Base-by-base conservation (phyloP, 2,113 vertebrate species). In the Smithornis capensis region DNA sequence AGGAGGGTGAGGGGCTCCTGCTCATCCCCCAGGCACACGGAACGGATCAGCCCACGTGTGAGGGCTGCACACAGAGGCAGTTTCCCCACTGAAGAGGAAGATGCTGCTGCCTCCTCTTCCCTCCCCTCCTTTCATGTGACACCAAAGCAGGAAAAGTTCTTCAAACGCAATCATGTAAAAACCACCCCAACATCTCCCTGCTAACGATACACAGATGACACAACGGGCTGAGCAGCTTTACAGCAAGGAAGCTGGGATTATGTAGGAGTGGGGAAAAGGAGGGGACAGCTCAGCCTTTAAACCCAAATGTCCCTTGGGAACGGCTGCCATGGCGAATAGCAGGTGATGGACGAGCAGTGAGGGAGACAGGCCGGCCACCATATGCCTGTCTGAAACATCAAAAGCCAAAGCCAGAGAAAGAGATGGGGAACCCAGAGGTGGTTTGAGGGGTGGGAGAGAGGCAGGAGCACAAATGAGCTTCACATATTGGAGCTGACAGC, bases 361-460 rank as follows among this genome's bases (percentile, higher is more conserved):
- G 83, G 65, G 57, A 87, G 87, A 78, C 83, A 89, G 79, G 33
- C 88, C 2, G 5, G 90, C 63, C 63, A 74, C 79, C 90, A 76
- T 83, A 62, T 85, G 88, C 67, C 85, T 73, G 85, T 70, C 83
- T 83, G 88, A 70, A 47, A 90, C 88, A 74, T 55, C 92, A 77
- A 50, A 40, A 70, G 10, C 45, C 79, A 76, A 17, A 57, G 57
- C 3, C 52, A 40, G 44, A 19, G 47, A 64, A 37, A 62, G 55
- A 21, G 15, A 74, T 19, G 55, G 71, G 57, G 75, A 89, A 55
- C n/a, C 63, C 92, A 90, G 88, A 31, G 71, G 62, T 85, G 82
- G 7, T 93, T 40, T 13, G 37, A 80, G 83, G 75, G 73, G 13
- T 62, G 67, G 75, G 25, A 87, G 40, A 68, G 35, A 74, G 40